Evolutionary conservation across 2,797 vertebrate genomes (phyloP), one percentile per base, ranked within the genome.

Genomic region (Rhynchonycteris naso): DNA sequence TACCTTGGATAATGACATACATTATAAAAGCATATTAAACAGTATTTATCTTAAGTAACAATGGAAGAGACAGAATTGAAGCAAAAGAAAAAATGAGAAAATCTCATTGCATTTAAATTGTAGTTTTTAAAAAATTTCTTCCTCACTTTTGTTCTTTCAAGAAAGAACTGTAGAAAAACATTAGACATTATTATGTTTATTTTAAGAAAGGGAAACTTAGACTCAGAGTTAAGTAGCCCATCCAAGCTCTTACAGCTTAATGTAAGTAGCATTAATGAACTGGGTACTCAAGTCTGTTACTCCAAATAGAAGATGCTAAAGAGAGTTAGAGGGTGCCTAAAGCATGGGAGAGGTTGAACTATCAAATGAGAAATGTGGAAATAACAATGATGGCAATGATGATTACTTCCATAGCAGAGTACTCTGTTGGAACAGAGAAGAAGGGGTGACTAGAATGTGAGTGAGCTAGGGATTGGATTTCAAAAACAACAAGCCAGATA

Each of bases 11-110:
- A 38, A n/a, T 30, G 87, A 16, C 52, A 52, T 43, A 61, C 18
- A 82, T n/a, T 43, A 19, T 14, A 43, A 76, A 19, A 84, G 33
- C 33, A 74, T 26, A n/a, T 38, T 58, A 65, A 87, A 38, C 2
- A 30, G 66, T 28, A 35, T 76, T 83, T 79, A 83, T 90, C 38
- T 63, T 86, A 80, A 54, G 71, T 35, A 89, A 88, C 69, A 83
- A 47, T 33, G 28, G 19, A 82, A 88, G 72, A 88, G 12, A 74
- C 13, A 24, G 26, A 4, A 38, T 11, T 79, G 74, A 95, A 96
- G 93, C 65, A 65, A 92, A 95, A 71, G 35, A 28, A 38, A 84
- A 91, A 79, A 30, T 11, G 21, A 71, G 43, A 43, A 71, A 89
- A 89, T 16, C 5, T 63, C 21, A 79, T 13, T 75, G 82, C 66